phyloP scores from a whole-genome alignment of 1,140 invertebrate genomes.

The Sogatella furcifera region DNA sequence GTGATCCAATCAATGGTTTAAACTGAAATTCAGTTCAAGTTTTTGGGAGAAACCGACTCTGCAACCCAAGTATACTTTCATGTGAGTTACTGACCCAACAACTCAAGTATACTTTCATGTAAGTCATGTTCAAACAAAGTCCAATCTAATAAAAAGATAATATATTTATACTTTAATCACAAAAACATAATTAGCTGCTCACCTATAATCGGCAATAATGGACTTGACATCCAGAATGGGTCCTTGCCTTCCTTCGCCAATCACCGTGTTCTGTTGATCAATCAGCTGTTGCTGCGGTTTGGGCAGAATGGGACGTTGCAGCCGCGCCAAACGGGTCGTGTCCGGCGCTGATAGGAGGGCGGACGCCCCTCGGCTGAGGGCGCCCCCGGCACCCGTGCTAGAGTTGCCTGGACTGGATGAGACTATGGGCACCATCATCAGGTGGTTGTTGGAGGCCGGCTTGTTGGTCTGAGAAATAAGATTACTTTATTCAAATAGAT shows the following conservation, averaged over 20 bases:
- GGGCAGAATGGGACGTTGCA: constrained; percentile 15
- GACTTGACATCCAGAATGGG: constrained; percentile 67
- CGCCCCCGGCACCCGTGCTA: not conserved
- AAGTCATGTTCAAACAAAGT: too few relatives aligned
- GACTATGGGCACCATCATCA: constrained; percentile 24
- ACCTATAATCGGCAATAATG: constrained; percentile 64
- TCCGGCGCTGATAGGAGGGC: not conserved
- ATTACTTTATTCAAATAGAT: too few relatives aligned
- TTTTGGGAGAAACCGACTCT: too few relatives aligned
- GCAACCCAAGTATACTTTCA: too few relatives aligned
- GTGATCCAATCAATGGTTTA: too few relatives aligned
- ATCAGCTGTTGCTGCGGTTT: constrained; percentile 26
- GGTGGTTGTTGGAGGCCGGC: not conserved
- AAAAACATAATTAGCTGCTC: too few relatives aligned
- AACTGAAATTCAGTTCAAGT: too few relatives aligned
- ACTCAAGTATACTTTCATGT: too few relatives aligned
- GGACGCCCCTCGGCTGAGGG: not conserved
- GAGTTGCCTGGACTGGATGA: constrained; percentile 20
- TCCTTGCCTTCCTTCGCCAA: constrained; percentile 55
- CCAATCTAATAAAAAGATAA: too few relatives aligned
- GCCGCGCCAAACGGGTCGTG: not conserved
- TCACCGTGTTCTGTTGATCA: constrained; percentile 31
- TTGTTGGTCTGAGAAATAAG: too few relatives aligned
- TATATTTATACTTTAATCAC: too few relatives aligned
- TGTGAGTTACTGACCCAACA: too few relatives aligned